Evolutionary conservation across 1,140 invertebrate species (phyloP), one percentile per base, ranked within the genome.

Genomic region (Orussus abietinus): DNA sequence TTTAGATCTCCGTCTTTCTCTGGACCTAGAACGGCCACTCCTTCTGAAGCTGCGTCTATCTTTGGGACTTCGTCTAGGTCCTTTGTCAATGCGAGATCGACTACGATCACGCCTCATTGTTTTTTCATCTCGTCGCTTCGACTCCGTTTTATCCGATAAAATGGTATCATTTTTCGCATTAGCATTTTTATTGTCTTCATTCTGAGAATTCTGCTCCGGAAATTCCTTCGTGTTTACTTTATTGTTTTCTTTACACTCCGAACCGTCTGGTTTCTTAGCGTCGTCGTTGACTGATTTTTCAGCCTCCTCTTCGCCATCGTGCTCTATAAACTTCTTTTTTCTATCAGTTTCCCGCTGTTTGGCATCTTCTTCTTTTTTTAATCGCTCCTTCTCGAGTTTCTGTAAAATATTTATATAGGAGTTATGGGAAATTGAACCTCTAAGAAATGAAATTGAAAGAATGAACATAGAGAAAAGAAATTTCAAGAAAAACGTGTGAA

Each of bases 381-480:
- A 72, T 25, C 75, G 76, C 55, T 81, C 77, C 42, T 80, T 78
- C 64, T 84, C 83, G 29, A 81, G 72, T 66, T 81, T 79, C 75
- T 80, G 49, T 49, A 60, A 51, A 19, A 31, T 39, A 47, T 34
- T 18, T 13, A 18, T 19, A 32, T 26, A 30, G 12, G 11, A 52
- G 13, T 14, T 17, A 17, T n/a, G n/a, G n/a, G n/a, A n/a, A n/a
- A n/a, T n/a, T n/a, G n/a, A n/a, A n/a, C n/a, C n/a, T n/a, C n/a
- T n/a, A n/a, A n/a, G n/a, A n/a, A n/a, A n/a, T n/a, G n/a, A n/a
- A n/a, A n/a, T n/a, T n/a, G n/a, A n/a, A n/a, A n/a, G n/a, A n/a
- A n/a, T n/a, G n/a, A 17, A 31, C 6, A 42, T 14, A 5, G n/a
- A n/a, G n/a, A n/a, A n/a, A n/a, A n/a, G n/a, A 18, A 15, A 20